Base-by-base conservation (phyloP, 2,888 invertebrate species). In the Troides helena region DNA sequence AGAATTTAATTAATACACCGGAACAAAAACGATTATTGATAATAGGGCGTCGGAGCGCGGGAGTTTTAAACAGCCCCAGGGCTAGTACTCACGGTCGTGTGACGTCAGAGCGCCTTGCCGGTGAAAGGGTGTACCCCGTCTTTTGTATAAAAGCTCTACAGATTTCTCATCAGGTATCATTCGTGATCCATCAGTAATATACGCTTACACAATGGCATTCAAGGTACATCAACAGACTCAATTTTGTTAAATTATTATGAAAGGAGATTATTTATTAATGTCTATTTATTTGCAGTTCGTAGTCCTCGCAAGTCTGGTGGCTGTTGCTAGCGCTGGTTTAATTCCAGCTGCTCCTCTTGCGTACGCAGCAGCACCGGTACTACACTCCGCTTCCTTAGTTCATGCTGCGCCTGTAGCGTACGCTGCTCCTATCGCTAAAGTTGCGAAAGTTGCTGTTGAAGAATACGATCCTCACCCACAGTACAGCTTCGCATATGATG, bases 401-500 rank as follows among this genome's bases (percentile, higher is more conserved):
- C 80, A 78, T 68, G 74, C 82, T 39, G 80, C 83, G 4, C 82
- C 82, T 7, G 71, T 76, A 39, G 65, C 71, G 46, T 73, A 73
- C 65, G 94, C 94, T 61, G 72, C 62, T 23, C 85, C 85, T 17
- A 77, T 83, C 59, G 80, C 84, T 7, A 83, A 81, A 75, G 78
- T 80, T 62, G 83, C 83, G 66, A 77, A 77, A 69, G 78, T 77
- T 70, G 81, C 82, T 21, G 56, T 66, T 53, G 65, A 69, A 57
- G 72, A 68, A 62, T 71, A 68, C 64, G 67, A 84, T 72, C 79
- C 61, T 76, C 88, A 77, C 83, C 90, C 70, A 77, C 93, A 93
- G 79, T 93, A 94, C 87, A 90, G 89, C 79, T 94, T 90, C 84
- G 89, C 93, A 0, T 94, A 94, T 81, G 93, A 94, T 73, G 93